These are phyloP conservation scores for Mesopsocus fuscifrons DNA, from an alignment of 2,888 invertebrate genomes.

Conservation along the genomic window DNA sequence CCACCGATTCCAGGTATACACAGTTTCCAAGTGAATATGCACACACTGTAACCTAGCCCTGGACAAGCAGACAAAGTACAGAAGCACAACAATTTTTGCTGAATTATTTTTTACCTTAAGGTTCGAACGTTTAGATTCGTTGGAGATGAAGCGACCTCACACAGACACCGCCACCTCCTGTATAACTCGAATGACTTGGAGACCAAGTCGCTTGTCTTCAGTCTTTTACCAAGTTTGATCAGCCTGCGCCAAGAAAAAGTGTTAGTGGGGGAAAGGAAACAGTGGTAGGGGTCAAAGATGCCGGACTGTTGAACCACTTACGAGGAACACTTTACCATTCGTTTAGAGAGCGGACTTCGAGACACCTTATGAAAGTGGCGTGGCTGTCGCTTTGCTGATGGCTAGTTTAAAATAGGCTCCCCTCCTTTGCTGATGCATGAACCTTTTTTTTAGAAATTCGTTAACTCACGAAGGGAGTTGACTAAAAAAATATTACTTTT, in stretches of 20 bases:
- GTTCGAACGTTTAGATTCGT: background rate
- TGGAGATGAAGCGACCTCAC: background rate
- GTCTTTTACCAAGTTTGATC: slow-evolving; percentile 10
- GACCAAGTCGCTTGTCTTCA: background rate
- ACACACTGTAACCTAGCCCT: no score
- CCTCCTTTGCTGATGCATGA: background rate
- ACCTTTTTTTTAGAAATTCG: no score
- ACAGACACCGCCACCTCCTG: slow-evolving; percentile 6
- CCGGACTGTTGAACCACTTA: background rate
- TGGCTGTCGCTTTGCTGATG: no score
- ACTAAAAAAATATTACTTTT: slow-evolving; percentile 2
- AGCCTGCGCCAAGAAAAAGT: background rate
- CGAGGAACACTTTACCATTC: background rate
- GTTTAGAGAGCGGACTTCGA: background rate
- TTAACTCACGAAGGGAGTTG: no score
- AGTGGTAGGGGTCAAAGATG: slow-evolving; percentile 1
- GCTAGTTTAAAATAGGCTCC: background rate
- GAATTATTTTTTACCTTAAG: background rate
- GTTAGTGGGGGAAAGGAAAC: background rate
- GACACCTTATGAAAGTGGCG: no score
- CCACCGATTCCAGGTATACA: no score
- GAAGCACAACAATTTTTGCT: background rate
- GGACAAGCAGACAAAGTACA: no score
- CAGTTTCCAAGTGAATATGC: no score
- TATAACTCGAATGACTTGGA: slow-evolving; percentile 10